Evolutionary conservation across 1,140 invertebrate species (phyloP).

Genomic region (Trichomalopsis sarcophagae): DNA sequence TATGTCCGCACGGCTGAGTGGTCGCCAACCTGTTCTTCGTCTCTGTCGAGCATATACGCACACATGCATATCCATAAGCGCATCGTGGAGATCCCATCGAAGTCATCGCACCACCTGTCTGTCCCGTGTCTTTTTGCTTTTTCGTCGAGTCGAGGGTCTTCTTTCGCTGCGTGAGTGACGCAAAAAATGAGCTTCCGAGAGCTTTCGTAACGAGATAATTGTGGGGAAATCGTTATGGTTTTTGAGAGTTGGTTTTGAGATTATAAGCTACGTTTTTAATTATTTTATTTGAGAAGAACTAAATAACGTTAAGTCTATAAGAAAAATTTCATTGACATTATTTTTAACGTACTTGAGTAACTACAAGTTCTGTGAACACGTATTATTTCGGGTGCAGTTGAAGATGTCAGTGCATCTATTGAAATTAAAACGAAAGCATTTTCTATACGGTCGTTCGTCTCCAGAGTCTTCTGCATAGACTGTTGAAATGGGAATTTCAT

Average conservation of each 20-base stretch:
- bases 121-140: neutral
- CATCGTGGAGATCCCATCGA: neutral
- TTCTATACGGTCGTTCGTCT: too few relatives aligned
- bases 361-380: neutral
- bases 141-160: neutral
- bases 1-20: constrained; percentile 10
- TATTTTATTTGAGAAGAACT: neutral
- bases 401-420: neutral
- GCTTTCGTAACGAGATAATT: neutral
- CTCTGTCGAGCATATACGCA: neutral
- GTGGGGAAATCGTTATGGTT: neutral
- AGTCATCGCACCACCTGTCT: neutral
- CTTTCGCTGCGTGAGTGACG: neutral
- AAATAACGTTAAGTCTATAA: neutral
- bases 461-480: neutral
- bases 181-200: neutral
- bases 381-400: neutral
- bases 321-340: neutral
- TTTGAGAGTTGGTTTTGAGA: neutral
- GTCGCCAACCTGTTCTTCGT: constrained; percentile 13
- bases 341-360: neutral
- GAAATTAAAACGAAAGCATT: too few relatives aligned
- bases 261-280: too few relatives aligned
- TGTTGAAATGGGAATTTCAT: neutral
- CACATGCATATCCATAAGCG: neutral